Conservation (phyloP, 2,113 vertebrate species). For the Epinephelus cyanopodus region DNA sequence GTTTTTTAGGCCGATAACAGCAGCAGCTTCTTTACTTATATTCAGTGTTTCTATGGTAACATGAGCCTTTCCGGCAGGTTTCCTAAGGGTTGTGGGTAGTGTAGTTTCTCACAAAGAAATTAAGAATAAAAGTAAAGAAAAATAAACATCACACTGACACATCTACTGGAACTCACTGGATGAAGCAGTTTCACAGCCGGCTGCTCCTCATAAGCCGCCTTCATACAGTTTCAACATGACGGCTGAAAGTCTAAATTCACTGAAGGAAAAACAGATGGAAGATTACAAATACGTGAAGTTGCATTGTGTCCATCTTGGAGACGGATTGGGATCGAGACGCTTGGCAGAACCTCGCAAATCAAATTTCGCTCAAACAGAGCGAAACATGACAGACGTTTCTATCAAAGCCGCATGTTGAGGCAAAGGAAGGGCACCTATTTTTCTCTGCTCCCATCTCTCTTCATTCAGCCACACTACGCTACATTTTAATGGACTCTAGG, state of each 20-base stretch:
- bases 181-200: not conserved
- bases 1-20: not conserved
- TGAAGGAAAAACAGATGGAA: constrained; percentile 42
- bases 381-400: constrained; percentile 50
- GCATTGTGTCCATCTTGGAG: constrained; percentile 24
- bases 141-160: not conserved
- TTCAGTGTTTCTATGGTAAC: not conserved
- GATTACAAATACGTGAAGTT: not conserved
- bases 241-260: constrained; percentile 18
- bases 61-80: not conserved
- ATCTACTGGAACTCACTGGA: not conserved
- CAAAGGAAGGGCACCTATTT: constrained; percentile 31
- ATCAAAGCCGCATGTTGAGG: constrained; percentile 62
- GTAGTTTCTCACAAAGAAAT: not conserved
- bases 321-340: constrained; percentile 47
- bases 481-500: constrained; percentile 61
- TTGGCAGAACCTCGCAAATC: constrained; percentile 65
- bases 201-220: not conserved
- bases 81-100: not conserved
- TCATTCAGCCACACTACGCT: constrained; percentile 12
- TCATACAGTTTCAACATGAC: not conserved
- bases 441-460: constrained; percentile 40
- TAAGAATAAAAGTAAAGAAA: not conserved
- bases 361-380: constrained; percentile 41
- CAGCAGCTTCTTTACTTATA: not conserved